Conservation (phyloP, 2,113 vertebrate genomes). For the Rhodinocichla rosea region DNA sequence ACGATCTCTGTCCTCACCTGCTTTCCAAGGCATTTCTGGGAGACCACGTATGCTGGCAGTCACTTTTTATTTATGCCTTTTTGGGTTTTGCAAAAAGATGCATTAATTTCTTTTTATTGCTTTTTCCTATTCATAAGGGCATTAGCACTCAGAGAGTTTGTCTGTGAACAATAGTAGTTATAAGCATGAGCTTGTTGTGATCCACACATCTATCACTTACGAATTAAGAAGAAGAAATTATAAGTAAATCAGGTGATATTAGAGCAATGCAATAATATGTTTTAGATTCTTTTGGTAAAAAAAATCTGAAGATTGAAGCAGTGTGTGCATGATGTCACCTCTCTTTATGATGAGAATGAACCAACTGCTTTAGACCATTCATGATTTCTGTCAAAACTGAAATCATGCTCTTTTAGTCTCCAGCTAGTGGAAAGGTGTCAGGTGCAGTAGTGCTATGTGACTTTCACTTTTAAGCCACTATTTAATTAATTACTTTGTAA, state of each 20-base stretch:
- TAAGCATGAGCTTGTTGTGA: neutral
- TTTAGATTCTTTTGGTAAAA: neutral
- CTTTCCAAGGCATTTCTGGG: neutral
- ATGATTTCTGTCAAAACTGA: neutral
- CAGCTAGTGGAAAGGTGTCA: neutral
- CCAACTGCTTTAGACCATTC: neutral
- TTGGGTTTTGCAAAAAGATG: neutral
- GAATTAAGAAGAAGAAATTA: neutral
- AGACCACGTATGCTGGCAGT: neutral
- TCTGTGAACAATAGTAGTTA: neutral
- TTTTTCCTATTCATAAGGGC: neutral
- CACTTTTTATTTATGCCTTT: neutral
- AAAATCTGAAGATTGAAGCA: neutral
- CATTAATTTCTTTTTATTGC: neutral
- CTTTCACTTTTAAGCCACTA: constrained; percentile 16
- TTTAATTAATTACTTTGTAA: constrained; percentile 48
- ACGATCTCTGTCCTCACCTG: neutral
- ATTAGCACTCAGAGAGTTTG: neutral
- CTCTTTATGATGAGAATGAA: neutral
- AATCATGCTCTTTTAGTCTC: neutral
- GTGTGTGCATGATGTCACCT: neutral
- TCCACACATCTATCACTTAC: neutral
- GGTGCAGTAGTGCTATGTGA: neutral
- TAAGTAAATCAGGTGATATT: neutral
- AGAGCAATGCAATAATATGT: neutral